Evolutionary conservation across 2,888 invertebrate species (phyloP).

Genomic region (Teleogryllus oceanicus): DNA sequence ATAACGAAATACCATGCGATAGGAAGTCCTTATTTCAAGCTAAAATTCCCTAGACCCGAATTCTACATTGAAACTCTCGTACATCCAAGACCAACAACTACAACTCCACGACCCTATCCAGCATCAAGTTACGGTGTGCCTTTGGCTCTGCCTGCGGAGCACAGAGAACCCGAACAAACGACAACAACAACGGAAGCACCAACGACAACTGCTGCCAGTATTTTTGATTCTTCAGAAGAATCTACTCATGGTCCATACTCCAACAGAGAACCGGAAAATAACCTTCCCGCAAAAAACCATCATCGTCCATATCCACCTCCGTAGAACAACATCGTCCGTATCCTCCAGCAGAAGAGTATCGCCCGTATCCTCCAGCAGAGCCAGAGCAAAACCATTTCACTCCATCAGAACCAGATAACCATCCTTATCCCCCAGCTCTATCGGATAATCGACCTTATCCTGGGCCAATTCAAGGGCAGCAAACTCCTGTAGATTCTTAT

Average conservation of each 20-base stretch:
- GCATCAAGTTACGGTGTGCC: neutral
- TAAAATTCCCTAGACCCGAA: neutral
- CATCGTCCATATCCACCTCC: neutral
- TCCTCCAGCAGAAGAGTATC: neutral
- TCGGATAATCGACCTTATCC: neutral
- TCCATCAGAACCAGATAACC: neutral
- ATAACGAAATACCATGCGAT: neutral
- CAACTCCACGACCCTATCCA: neutral
- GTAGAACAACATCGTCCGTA: neutral
- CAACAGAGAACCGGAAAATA: neutral
- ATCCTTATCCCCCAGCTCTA: neutral
- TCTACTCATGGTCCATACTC: neutral
- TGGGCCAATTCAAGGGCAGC: neutral
- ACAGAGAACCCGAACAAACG: neutral
- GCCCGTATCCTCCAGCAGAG: neutral
- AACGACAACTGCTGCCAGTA: neutral
- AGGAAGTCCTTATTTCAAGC: neutral
- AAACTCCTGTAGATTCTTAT: neutral
- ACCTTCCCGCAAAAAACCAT: neutral
- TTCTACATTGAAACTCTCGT: neutral
- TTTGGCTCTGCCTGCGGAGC: neutral
- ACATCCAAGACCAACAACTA: neutral
- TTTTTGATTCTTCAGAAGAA: neutral
- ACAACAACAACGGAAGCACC: neutral
- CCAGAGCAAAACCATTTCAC: too few species aligned